These are phyloP conservation scores for Anoplius nigerrimus DNA, from an alignment of 2,888 invertebrate species.

Conservation along the genomic window DNA sequence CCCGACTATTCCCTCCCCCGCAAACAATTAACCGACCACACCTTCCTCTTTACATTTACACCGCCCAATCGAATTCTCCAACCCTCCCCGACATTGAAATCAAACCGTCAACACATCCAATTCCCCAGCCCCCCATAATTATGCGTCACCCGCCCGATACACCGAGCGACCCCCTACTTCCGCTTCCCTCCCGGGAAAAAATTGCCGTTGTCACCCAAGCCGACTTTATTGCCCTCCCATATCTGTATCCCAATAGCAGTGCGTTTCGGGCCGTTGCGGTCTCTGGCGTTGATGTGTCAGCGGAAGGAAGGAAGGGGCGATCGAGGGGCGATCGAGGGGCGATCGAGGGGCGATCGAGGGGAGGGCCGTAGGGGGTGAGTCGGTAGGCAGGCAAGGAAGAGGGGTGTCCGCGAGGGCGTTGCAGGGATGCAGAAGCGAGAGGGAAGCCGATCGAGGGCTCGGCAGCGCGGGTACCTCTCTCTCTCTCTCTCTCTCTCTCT, in stretches of 20 bases:
- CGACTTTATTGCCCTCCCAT: slow-evolving; percentile 50
- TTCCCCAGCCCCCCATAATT: no score
- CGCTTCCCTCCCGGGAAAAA: no score
- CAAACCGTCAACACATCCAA: no score
- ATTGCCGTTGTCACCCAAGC: slow-evolving; percentile 31
- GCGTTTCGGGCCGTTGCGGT: slow-evolving; percentile 28
- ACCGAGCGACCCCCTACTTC: no score
- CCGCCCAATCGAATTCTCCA: no score
- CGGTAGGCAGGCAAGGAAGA: background rate
- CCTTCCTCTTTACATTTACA: no score
- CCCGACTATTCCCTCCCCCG: no score
- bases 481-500: no score
- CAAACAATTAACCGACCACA: no score
- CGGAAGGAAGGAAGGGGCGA: background rate
- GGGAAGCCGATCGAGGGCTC: background rate
- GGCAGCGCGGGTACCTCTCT: background rate
- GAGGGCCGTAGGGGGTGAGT: no score
- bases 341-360: background rate
- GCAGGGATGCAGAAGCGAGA: background rate
- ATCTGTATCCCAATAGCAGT: slow-evolving; percentile 11
- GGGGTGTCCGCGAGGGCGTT: background rate
- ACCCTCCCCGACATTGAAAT: no score
- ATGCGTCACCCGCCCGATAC: no score
- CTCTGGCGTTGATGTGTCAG: background rate
- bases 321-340: background rate